A percentile compares a stretch with the other conserved stretches of the same genome.
Evolutionary conservation across 2,888 invertebrate species (phyloP).

Genomic region (Hoplodrina blanda): DNA sequence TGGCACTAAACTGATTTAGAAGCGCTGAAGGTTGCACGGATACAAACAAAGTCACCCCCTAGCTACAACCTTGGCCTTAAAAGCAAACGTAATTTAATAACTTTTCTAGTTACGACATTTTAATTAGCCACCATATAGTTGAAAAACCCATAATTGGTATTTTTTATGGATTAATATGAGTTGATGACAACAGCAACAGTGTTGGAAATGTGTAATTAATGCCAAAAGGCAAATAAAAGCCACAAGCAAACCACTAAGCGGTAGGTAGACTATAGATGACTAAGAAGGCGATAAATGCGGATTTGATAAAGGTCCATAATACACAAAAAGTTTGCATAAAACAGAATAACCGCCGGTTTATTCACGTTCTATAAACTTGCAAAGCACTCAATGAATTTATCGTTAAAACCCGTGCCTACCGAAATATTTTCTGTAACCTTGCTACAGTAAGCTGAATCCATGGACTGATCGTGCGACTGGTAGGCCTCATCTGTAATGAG

Average conservation of each 20-base stretch:
- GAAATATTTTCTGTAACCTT: slow-evolving; percentile 74
- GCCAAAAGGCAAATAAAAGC: not conserved
- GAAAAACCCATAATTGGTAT: not conserved
- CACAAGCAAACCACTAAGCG: not conserved
- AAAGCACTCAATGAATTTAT: slow-evolving; percentile 54
- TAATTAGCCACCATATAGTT: slow-evolving; percentile 20
- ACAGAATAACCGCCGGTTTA: slow-evolving; percentile 43
- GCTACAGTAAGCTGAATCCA: slow-evolving; percentile 72
- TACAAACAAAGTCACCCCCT: slow-evolving; percentile 32
- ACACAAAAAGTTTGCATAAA: slow-evolving; percentile 11
- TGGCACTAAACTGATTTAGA: slow-evolving; percentile 22
- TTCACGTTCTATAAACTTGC: slow-evolving; percentile 44
- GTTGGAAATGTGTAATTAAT: no score
- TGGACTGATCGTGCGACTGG: slow-evolving; percentile 74
- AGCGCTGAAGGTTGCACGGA: slow-evolving; percentile 25
- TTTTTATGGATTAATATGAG: not conserved
- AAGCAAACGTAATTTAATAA: slow-evolving; percentile 37
- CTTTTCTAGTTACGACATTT: slow-evolving; percentile 13
- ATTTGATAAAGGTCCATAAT: no score
- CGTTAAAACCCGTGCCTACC: slow-evolving; percentile 60
- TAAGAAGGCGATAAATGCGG: not conserved
- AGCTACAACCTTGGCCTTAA: slow-evolving; percentile 43
- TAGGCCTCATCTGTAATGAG: slow-evolving; percentile 70
- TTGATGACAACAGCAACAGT: not conserved
- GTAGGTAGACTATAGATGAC: not conserved